Evolutionary conservation across 2,113 vertebrate species (phyloP).

Genomic region (Rhodinocichla rosea): DNA sequence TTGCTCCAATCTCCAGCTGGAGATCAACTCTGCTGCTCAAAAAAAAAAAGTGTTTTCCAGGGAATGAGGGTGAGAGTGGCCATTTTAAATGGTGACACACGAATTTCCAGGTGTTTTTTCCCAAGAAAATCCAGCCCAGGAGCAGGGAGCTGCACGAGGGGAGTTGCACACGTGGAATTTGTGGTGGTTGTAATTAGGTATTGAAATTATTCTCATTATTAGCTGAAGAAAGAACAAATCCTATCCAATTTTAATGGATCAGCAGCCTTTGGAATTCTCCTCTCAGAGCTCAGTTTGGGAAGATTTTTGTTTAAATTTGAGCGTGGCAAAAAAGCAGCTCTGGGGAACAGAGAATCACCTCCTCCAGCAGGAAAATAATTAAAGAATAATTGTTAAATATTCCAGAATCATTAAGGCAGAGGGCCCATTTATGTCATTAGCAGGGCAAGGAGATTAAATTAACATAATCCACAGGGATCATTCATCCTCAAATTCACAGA

Average conservation of each 20-base stretch:
- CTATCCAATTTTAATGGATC: rapidly evolving
- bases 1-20: not conserved
- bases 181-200: rapidly evolving
- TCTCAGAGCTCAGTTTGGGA: not conserved
- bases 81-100: rapidly evolving
- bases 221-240: not conserved
- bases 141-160: not conserved
- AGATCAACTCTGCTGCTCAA: not conserved
- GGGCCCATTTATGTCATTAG: not conserved
- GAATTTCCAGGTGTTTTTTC: not conserved
- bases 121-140: not conserved
- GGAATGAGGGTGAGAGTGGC: rapidly evolving
- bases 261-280: not conserved
- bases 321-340: not conserved
- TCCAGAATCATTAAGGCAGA: not conserved
- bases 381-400: not conserved
- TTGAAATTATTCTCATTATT: not conserved
- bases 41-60: not conserved
- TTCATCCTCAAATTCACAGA: not conserved
- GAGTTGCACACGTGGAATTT: rapidly evolving
- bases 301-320: not conserved
- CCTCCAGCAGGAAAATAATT: not conserved
- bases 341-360: not conserved
- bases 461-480: not conserved
- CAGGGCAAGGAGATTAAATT: not conserved